Evolutionary conservation across 2,888 invertebrate genomes (phyloP), one percentile per base, ranked within the genome.

Genomic region (Polyommatus iphigenia): DNA sequence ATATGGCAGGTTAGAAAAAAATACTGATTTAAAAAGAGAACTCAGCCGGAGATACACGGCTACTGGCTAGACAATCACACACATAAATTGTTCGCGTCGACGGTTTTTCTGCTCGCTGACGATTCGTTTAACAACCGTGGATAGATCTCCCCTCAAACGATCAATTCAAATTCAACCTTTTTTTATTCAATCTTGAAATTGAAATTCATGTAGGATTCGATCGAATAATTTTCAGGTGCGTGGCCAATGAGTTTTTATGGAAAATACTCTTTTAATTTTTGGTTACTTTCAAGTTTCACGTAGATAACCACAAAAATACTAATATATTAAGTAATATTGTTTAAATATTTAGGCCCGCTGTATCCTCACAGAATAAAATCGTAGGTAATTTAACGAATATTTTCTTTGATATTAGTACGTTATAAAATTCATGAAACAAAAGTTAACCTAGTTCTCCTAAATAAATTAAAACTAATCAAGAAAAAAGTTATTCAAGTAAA

Each of bases 21-120:
- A n/a, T 36, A 15, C n/a, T 2, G 18, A n/a, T 71, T 36, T 20
- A 71, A 71, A 41, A 72, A n/a, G 15, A 29, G 32, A 67, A 67
- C 67, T 67, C 67, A 24, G 15, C 18, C 7, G 4, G 67, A 67
- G 67, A 67, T 41, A 41, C n/a, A 72, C 72, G 20, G 15, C n/a
- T n/a, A n/a, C n/a, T n/a, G n/a, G n/a, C 20, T n/a, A 72, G 36
- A 72, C 36, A 41, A 41, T 41, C 36, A 72, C 72, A 72, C 20
- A 36, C 41, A 41, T 41, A 20, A 72, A 72, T 41, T 72, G 41
- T 41, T 72, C 72, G 72, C 72, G 41, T 41, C 72, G 72, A 36
- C 72, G 41, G 41, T 72, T 72, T 72, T 41, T 72, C 72, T 72
- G 72, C 72, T 72, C 72, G n/a, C 41, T 72, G 72, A 36, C 72